Conservation (phyloP, 2,113 vertebrate species). For the Rhombomys opimus region DNA sequence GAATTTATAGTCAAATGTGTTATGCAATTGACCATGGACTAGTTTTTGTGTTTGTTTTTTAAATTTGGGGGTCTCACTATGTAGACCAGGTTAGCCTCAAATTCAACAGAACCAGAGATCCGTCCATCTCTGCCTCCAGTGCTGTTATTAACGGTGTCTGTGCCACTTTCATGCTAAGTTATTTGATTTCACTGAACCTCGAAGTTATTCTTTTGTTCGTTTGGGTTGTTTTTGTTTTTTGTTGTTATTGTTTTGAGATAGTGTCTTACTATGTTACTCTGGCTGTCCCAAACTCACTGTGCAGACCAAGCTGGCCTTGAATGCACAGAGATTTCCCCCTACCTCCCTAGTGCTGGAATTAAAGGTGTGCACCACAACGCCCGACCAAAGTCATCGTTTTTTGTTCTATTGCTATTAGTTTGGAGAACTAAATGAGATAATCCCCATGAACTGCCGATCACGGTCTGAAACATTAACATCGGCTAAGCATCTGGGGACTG, state of each 20-base stretch:
- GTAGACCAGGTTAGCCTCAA: neutral
- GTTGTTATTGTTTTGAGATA: neutral
- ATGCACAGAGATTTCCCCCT: neutral
- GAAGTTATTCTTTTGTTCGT: neutral
- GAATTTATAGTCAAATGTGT: conserved; percentile 5
- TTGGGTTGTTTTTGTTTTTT: neutral
- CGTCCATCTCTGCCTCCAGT: neutral
- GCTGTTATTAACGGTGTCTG: neutral
- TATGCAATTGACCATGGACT: neutral
- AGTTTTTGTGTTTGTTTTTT: neutral
- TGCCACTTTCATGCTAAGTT: neutral
- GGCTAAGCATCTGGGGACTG: neutral
- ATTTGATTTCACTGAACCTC: conserved; percentile 16
- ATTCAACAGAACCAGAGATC: neutral
- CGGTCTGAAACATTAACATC: neutral
- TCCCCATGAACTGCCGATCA: neutral
- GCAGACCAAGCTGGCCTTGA: neutral
- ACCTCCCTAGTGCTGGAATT: neutral
- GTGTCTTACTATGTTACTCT: neutral
- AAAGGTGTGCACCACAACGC: neutral
- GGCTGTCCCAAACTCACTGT: neutral
- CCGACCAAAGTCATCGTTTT: neutral
- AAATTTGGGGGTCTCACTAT: neutral
- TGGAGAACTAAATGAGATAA: neutral
- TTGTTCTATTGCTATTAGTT: neutral